A percentile compares a stretch with the other conserved stretches of the same genome.
Conservation (phyloP, 2,888 invertebrate species). For the Aphrophora alni region DNA sequence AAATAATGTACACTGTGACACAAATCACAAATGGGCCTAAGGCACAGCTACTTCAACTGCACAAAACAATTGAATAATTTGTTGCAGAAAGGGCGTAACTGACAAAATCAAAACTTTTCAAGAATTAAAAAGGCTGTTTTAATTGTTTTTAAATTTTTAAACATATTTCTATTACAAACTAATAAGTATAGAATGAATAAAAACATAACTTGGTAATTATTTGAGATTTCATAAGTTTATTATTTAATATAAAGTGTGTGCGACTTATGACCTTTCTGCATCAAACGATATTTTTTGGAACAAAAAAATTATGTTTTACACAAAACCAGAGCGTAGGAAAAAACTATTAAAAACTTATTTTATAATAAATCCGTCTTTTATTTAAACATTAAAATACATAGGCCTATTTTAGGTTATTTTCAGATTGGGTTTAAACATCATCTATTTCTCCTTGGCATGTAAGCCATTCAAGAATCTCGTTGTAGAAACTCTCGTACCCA, state of each 20-base stretch:
- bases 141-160: not conserved
- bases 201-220: not conserved
- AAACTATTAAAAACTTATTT: not conserved
- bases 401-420: not conserved
- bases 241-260: not conserved
- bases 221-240: not conserved
- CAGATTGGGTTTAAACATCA: not conserved
- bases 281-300: not conserved
- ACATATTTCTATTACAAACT: not conserved
- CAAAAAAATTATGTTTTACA: not conserved
- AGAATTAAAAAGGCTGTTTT: not conserved
- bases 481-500: not conserved
- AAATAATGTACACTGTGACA: too few species aligned
- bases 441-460: not conserved
- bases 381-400: too few species aligned
- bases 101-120: not conserved
- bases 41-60: too few species aligned
- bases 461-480: not conserved
- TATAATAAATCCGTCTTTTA: too few species aligned
- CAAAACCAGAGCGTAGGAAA: not conserved
- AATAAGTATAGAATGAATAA: not conserved
- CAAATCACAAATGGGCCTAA: too few species aligned
- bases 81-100: not conserved
- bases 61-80: not conserved
- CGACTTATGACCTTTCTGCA: not conserved